Evolutionary conservation across 2,888 invertebrate genomes (phyloP).

Genomic region (Lutraria lutraria): DNA sequence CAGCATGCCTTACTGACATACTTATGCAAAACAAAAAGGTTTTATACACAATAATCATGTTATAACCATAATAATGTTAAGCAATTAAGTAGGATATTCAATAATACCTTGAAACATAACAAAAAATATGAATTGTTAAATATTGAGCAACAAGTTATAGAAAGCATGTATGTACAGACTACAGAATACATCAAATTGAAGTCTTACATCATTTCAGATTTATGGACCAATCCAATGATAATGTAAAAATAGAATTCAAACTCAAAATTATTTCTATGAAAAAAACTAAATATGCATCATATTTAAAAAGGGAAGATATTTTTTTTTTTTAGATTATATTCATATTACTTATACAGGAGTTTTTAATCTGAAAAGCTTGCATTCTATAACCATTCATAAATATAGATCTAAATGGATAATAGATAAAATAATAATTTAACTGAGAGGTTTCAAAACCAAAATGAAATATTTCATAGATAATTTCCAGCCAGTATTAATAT

Average conservation of each 20-base stretch:
- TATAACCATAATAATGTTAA: background rate
- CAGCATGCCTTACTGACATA: conserved; percentile 14
- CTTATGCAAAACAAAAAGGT: background rate
- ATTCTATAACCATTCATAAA: no score
- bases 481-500: background rate
- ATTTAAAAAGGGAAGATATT: no score
- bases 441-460: background rate
- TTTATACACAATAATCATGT: conserved; percentile 4
- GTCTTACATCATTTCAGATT: background rate
- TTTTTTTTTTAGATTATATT: no score
- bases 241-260: no score
- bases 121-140: background rate
- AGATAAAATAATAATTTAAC: no score
- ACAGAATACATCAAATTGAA: background rate
- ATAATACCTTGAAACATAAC: background rate
- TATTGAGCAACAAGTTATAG: background rate
- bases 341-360: no score
- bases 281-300: no score
- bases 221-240: background rate
- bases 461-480: background rate
- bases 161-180: background rate
- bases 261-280: no score
- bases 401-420: no score
- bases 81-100: background rate
- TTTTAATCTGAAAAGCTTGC: no score